Conservation (phyloP, 2,113 vertebrate genomes). For the Gnathonemus longibarbis region DNA sequence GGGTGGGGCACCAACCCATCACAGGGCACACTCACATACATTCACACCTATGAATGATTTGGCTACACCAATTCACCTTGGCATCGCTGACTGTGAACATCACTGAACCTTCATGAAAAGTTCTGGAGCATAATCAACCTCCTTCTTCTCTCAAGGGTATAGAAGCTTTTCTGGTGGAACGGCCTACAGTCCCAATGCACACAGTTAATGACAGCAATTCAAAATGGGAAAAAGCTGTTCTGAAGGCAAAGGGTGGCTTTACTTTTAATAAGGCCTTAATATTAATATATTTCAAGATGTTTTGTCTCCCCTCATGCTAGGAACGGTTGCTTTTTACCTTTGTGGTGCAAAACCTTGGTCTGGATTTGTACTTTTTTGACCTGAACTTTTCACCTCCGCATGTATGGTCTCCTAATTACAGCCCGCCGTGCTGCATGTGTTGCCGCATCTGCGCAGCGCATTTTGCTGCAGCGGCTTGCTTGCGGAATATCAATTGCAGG, state of each 20-base stretch:
- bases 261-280: background rate
- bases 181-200: background rate
- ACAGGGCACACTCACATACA: too few relatives aligned
- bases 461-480: background rate
- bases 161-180: background rate
- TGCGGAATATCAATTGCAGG: background rate
- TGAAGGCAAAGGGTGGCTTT: background rate
- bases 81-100: background rate
- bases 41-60: too few relatives aligned
- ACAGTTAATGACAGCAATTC: background rate
- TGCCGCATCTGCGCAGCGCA: background rate
- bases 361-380: background rate
- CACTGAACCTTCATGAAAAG: background rate
- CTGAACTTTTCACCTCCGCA: background rate
- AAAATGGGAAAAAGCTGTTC: background rate
- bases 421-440: background rate
- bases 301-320: background rate
- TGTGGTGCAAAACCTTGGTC: background rate
- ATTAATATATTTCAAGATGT: background rate
- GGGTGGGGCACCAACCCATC: too few relatives aligned
- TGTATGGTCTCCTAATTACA: background rate
- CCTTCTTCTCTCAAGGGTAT: background rate
- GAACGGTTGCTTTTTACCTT: background rate
- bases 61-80: too few relatives aligned
- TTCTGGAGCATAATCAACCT: background rate